Conservation (phyloP, 2,113 vertebrate species). For the Dunckerocampus dactyliophorus region DNA sequence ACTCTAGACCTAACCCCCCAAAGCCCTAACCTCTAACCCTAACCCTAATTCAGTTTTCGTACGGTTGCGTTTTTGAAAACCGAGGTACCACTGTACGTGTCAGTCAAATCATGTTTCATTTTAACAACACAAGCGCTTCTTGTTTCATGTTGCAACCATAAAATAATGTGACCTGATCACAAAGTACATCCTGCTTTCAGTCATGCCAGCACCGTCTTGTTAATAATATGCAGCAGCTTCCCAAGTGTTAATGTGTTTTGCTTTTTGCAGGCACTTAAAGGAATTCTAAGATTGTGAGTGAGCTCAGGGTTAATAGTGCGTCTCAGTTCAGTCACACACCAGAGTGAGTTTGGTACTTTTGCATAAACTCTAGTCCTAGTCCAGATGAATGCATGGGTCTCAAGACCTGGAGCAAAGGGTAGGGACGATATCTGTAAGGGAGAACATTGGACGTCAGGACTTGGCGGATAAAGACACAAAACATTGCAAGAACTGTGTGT, state of each 20-base stretch:
- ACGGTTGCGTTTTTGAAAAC: no score
- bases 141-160: conserved; percentile 14
- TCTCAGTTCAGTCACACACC: no score
- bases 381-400: conserved; percentile 8
- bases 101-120: not conserved
- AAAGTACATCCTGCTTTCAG: conserved; percentile 39
- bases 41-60: no score
- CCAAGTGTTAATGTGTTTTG: conserved; percentile 24
- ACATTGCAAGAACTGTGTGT: not conserved
- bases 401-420: conserved; percentile 29
- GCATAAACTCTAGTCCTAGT: conserved; percentile 39
- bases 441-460: conserved; percentile 7
- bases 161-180: conserved; percentile 44
- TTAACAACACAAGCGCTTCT: not conserved
- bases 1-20: no score
- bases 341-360: conserved; percentile 6
- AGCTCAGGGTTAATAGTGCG: conserved; percentile 20
- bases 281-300: conserved; percentile 32
- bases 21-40: no score
- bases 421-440: conserved; percentile 23
- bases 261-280: conserved; percentile 60
- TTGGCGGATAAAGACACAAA: no score
- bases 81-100: not conserved
- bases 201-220: conserved; percentile 40
- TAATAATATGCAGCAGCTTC: conserved; percentile 13